Base-by-base conservation (phyloP, 1,140 invertebrate species). In the Anthonomus grandis region DNA sequence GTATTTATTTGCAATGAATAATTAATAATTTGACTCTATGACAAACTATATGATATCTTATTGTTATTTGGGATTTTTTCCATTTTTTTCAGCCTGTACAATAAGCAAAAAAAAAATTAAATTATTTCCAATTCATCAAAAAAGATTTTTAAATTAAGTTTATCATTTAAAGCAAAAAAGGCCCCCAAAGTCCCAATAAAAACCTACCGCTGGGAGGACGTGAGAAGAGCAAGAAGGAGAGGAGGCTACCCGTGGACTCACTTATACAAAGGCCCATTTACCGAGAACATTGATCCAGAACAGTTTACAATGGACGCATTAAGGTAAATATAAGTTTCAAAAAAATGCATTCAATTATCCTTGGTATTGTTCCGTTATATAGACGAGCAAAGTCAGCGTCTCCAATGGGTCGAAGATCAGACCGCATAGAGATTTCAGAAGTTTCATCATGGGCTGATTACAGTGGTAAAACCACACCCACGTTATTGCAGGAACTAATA, bases 231-330 rank as follows among this genome's bases (percentile, higher is more conserved):
- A 57, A 73, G 73, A 54, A 70, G 73, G 57, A 64, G 72, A 63
- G 85, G 85, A 56, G 81, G 79, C 34, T 87, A 87, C 66, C 85
- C 85, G 51, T 87, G 84, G 83, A 86, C 85, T 15, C 79, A 85
- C 69, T 68, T 86, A 9, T 68, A 68, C 41, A 74, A 72, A 59
- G 56, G 57, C 21, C 67, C 65, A 6, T 70, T 63, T 27, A 47
- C 66, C 48, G 69, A 70, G 51, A 55, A 65, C 25, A 17, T 64
- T 2, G 63, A 70, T 57, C 50, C 65, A 22, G 59, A 67, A 38
- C 60, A 61, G 27, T 71, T 63, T 31, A 65, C 47, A 38, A 69
- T 70, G 68, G 64, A 69, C 21, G 58, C 62, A 18, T 55, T 60
- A 2, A 63, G 56, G 55, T 57, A 50, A 45, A 15, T 41, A 15